Percentiles rank a stretch among this genome's conserved stretches.
Conservation (phyloP, 2,113 vertebrate species). For the Ceyx margarethae region DNA sequence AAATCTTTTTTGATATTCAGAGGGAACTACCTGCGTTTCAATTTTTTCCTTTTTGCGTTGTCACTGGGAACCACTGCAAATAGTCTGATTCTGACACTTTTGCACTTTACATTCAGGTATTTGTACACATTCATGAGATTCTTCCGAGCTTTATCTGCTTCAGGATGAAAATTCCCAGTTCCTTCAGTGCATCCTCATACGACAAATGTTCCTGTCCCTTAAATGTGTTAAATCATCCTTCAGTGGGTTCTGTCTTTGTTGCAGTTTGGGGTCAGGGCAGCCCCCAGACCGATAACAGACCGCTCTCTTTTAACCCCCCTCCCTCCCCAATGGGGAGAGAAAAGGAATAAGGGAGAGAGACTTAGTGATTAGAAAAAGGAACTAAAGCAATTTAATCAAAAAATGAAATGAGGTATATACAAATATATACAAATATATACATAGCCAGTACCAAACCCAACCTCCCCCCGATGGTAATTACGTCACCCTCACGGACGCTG, state of each 20-base stretch:
- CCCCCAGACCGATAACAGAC: too few relatives aligned
- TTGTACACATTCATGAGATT: neutral
- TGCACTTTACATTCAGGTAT: neutral
- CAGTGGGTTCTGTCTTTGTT: accelerated
- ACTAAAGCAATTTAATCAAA: too few relatives aligned
- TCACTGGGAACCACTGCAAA: neutral
- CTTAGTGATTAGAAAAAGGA: too few relatives aligned
- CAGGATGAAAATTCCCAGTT: neutral
- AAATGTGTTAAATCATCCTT: neutral
- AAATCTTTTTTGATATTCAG: neutral
- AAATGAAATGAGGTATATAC: too few relatives aligned
- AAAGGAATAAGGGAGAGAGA: too few relatives aligned
- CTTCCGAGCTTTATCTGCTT: neutral
- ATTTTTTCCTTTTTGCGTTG: neutral
- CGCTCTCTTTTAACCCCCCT: too few relatives aligned
- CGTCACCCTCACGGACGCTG: too few relatives aligned
- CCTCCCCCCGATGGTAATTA: too few relatives aligned
- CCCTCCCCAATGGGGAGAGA: too few relatives aligned
- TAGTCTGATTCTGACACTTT: neutral
- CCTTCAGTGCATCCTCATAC: neutral
- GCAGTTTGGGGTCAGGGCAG: too few relatives aligned
- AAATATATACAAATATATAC: too few relatives aligned
- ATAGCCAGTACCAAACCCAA: too few relatives aligned
- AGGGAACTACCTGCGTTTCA: neutral
- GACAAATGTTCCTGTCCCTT: neutral